Percentiles rank a stretch among this genome's conserved stretches.
Conservation (phyloP, 1,140 invertebrate species). For the Nylanderia fulva region DNA sequence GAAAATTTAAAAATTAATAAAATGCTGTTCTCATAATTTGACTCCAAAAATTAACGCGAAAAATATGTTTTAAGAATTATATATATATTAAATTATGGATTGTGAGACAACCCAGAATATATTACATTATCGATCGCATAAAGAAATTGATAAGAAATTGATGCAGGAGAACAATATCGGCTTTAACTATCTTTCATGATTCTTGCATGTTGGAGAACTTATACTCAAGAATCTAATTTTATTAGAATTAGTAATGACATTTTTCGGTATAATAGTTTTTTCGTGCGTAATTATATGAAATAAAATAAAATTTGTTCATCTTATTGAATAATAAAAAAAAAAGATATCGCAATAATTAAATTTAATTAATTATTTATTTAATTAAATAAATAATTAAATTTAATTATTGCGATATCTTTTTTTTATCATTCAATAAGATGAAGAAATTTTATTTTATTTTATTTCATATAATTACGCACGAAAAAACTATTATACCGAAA, state of each 20-base stretch:
- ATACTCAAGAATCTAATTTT: too few species aligned
- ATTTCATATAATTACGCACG: too few species aligned
- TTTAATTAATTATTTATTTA: background rate
- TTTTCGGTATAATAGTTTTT: too few species aligned
- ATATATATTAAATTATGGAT: background rate
- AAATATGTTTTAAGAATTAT: background rate
- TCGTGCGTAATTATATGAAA: too few species aligned
- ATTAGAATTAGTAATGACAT: too few species aligned
- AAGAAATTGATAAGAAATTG: too few species aligned
- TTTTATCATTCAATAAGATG: background rate
- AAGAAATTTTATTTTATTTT: too few species aligned
- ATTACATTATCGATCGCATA: background rate
- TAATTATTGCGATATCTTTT: background rate
- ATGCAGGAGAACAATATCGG: background rate
- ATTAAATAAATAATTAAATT: background rate
- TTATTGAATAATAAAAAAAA: background rate
- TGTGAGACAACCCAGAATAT: background rate
- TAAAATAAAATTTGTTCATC: too few species aligned
- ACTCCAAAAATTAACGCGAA: background rate
- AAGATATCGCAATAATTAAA: background rate
- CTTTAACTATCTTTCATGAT: background rate
- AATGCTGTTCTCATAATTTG: background rate
- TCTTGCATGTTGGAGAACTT: background rate
- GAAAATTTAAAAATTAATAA: background rate
- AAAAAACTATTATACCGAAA: too few species aligned